Evolutionary conservation across 2,797 vertebrate species (phyloP), one percentile per base, ranked within the genome.

Genomic region (Sparus aurata): DNA sequence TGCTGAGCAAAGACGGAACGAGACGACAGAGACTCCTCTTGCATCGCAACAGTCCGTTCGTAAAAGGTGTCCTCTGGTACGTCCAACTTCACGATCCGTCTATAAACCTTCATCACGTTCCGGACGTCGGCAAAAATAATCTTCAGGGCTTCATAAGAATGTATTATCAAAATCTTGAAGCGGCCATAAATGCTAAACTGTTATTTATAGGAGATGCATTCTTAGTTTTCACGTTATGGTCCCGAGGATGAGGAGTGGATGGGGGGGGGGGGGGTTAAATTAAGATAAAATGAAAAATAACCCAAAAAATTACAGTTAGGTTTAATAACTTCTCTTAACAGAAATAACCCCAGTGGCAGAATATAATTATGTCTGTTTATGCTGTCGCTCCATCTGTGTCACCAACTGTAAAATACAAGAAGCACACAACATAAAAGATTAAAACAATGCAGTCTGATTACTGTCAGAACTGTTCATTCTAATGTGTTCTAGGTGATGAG

Each of bases 11-110:
- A 59, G 0, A 34, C 0, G 25, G 45, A 79, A 68, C 49, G 64
- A 49, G 1, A 4, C 0, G 1, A 41, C 8, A 57, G 16, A 0
- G 23, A 68, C 2, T 12, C 0, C 0, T 84, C 75, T 71, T 66
- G 52, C 0, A 18, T 18, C 1, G 0, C 1, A 0, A 12, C 3
- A n/a, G 75, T 82, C 55, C 84, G 69, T 83, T 38, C 9, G 45
- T 1, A 13, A 76, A 81, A 87, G 4, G 5, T 34, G 72, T 78
- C 79, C 60, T 61, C 62, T 1, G 11, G 79, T 83, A 30, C 82
- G 64, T 52, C 38, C 20, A n/a, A 58, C 11, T 62, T 71, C 1
- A 18, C 3, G 0, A 54, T 80, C 75, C 91, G 85, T 63, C 65
- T 57, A 17, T 55, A 86, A 66, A 34, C 11, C 0, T 12, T 12